Percentiles rank a stretch among this genome's conserved stretches.
These are phyloP conservation scores for Drosophila sordidula DNA, from an alignment of 2,888 invertebrate genomes.

Conservation along the genomic window DNA sequence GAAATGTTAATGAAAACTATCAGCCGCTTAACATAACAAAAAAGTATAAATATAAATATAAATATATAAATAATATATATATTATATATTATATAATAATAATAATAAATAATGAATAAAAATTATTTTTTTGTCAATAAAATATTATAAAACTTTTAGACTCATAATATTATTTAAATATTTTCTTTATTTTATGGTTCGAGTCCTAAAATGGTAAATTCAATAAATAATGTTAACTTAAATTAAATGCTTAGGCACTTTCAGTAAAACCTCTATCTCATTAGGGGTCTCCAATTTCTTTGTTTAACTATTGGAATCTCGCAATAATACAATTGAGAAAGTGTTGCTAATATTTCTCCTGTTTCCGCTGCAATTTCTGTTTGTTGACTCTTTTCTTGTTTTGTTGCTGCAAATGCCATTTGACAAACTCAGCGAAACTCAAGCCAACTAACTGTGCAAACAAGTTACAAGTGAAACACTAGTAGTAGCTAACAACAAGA, in stretches of 20 bases:
- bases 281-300: neutral
- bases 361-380: constrained; percentile 37
- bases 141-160: too few relatives aligned
- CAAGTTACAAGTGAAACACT: constrained; percentile 53
- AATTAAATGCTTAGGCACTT: neutral
- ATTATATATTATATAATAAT: too few relatives aligned
- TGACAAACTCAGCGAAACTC: constrained; percentile 35
- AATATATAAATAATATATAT: too few relatives aligned
- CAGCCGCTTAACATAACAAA: too few relatives aligned
- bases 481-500: constrained; percentile 25
- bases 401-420: constrained; percentile 22
- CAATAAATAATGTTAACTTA: too few relatives aligned
- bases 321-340: constrained; percentile 20
- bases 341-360: constrained; percentile 44
- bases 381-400: constrained; percentile 5
- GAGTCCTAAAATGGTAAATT: too few relatives aligned
- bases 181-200: too few relatives aligned
- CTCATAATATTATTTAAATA: too few relatives aligned
- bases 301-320: neutral
- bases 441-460: constrained; percentile 36
- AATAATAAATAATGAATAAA: too few relatives aligned
- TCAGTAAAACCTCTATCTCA: neutral
- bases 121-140: too few relatives aligned
- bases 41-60: too few relatives aligned
- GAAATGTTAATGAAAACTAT: too few relatives aligned